Conservation (phyloP, 2,888 invertebrate genomes). For the Xanthia icteritia region DNA sequence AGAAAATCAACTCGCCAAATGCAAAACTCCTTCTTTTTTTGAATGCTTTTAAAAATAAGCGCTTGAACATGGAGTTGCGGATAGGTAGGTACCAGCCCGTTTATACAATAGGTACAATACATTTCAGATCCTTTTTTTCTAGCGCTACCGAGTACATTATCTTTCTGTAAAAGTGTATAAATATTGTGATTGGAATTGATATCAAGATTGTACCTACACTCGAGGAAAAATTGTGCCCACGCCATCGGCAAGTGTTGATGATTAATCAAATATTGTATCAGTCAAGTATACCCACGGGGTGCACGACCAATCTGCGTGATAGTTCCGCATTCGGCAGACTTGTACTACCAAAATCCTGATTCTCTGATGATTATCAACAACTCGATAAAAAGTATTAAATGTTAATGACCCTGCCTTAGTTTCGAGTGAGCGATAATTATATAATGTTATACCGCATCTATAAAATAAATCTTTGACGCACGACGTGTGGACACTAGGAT, state of each 20-base stretch:
- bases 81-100: background rate
- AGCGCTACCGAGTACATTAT: constrained; percentile 26
- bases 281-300: background rate
- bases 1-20: background rate
- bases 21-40: background rate
- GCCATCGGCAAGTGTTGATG: constrained; percentile 35
- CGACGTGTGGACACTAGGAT: background rate
- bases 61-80: background rate
- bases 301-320: constrained; percentile 52
- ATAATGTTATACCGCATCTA: constrained; percentile 24
- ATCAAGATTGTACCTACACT: constrained; percentile 27
- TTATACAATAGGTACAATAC: background rate
- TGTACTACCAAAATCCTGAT: constrained; percentile 41
- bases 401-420: constrained; percentile 64
- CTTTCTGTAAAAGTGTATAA: constrained; percentile 42
- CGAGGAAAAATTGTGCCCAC: constrained; percentile 44
- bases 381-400: constrained; percentile 59
- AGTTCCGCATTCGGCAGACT: constrained; percentile 30
- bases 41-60: background rate
- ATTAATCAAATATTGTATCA: constrained; percentile 28
- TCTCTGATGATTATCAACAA: constrained; percentile 58
- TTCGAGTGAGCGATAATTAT: constrained; percentile 36
- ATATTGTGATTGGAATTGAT: constrained; percentile 41
- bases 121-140: constrained; percentile 8
- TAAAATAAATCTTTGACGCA: constrained; percentile 55